phyloP scores from a whole-genome alignment of 2,797 vertebrate species.

The Acanthurus leucopareius region DNA sequence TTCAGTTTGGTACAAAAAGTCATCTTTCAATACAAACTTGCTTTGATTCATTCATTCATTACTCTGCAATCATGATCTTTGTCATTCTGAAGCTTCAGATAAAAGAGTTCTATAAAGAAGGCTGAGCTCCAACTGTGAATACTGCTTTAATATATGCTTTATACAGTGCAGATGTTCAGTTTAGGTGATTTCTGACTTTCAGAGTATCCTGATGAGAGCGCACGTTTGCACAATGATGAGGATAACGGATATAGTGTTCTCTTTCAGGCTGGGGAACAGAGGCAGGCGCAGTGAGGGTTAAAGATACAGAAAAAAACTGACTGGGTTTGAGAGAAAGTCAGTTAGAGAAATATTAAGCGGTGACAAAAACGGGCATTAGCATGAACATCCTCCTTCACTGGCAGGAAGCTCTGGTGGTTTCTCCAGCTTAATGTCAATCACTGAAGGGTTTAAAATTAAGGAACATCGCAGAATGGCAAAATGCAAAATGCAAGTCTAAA shows the following conservation, averaged over 20 bases:
- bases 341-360: constrained; percentile 52
- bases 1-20: constrained; percentile 54
- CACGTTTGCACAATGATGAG: constrained; percentile 79
- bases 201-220: constrained; percentile 88
- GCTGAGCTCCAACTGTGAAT: constrained; percentile 32
- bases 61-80: constrained; percentile 10
- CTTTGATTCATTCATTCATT: constrained; percentile 8
- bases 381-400: constrained; percentile 96
- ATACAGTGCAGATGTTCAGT: constrained; percentile 66
- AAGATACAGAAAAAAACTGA: constrained; percentile 68
- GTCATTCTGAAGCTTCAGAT: constrained; percentile 24
- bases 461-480: constrained; percentile 46
- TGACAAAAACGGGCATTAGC: constrained; percentile 85
- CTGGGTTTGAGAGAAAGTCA: constrained; percentile 63
- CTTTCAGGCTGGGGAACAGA: constrained; percentile 54
- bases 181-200: constrained; percentile 51
- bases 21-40: constrained; percentile 15
- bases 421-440: constrained; percentile 99
- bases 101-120: constrained; percentile 5
- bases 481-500: background rate
- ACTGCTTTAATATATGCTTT: constrained; percentile 35
- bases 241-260: constrained; percentile 79
- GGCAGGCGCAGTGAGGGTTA: constrained; percentile 78
- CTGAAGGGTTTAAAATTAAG: constrained; percentile 89
- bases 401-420: constrained; percentile 94